A percentile compares a stretch with the other conserved stretches of the same genome.
Conservation (phyloP, 2,113 vertebrate species). For the Azemiops feae region DNA sequence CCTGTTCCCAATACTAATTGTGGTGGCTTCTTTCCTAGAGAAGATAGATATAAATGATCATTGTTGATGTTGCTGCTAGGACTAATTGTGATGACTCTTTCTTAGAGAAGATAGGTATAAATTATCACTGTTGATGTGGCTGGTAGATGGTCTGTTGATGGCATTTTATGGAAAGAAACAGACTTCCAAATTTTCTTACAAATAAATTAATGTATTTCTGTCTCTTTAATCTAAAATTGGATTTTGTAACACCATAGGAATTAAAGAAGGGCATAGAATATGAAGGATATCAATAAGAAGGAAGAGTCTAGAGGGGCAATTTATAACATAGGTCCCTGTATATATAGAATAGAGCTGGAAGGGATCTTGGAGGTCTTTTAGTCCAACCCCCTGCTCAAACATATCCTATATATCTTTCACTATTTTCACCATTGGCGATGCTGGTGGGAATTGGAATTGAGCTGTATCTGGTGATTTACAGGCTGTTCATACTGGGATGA, state of each 20-base stretch:
- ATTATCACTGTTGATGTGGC: neutral
- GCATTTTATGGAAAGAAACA: neutral
- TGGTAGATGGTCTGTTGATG: neutral
- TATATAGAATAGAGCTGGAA: neutral
- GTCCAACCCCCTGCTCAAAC: too few relatives aligned
- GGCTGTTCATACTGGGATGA: neutral
- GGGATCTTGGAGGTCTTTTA: neutral
- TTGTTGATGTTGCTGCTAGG: neutral
- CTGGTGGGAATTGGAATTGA: neutral
- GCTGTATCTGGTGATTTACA: neutral
- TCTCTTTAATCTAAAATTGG: neutral
- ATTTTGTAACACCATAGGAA: too few relatives aligned
- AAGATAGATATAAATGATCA: neutral
- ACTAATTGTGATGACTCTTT: neutral
- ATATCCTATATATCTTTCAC: neutral
- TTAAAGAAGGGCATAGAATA: neutral
- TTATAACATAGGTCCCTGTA: neutral
- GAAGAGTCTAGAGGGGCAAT: neutral
- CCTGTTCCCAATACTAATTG: neutral
- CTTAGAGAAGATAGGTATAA: neutral
- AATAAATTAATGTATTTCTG: neutral
- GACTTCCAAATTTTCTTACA: neutral
- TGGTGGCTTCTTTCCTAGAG: neutral
- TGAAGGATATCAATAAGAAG: neutral
- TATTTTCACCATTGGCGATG: neutral